phyloP scores from a whole-genome alignment of 2,888 invertebrate species.

The Leucophenga montana region DNA sequence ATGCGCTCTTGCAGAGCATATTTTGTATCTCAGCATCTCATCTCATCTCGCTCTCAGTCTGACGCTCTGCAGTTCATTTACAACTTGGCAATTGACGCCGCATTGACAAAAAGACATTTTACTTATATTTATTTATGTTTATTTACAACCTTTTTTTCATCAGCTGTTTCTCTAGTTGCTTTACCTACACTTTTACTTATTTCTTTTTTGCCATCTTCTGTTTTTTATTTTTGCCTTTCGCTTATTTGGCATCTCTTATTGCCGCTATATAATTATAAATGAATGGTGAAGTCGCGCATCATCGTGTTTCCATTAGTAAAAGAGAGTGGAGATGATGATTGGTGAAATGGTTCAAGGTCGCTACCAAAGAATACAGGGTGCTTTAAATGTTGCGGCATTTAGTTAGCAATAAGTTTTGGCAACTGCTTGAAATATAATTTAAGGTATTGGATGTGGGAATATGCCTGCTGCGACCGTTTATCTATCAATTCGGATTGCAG shows the following conservation, averaged over 20 bases:
- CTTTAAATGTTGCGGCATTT: too few species aligned
- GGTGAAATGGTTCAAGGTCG: conserved; percentile 3
- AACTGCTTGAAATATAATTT: too few species aligned
- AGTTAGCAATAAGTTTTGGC: too few species aligned
- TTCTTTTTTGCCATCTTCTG: background rate
- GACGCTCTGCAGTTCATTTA: background rate
- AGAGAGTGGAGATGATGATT: too few species aligned
- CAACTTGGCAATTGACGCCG: background rate
- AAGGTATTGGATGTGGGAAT: too few species aligned
- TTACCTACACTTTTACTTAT: background rate
- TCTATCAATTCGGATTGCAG: too few species aligned
- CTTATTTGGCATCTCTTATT: background rate
- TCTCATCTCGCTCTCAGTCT: background rate
- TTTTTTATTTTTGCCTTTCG: background rate
- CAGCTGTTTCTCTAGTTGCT: too few species aligned
- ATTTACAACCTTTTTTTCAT: background rate
- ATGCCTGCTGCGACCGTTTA: too few species aligned
- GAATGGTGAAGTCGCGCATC: background rate
- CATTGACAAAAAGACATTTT: too few species aligned
- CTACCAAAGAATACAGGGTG: background rate
- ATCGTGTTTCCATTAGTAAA: background rate
- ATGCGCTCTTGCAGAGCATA: too few species aligned
- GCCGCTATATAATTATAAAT: background rate
- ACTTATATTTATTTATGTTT: too few species aligned
- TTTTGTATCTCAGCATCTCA: background rate